Conservation (phyloP, 2,113 vertebrate genomes). For the Pangasianodon hypophthalmus region DNA sequence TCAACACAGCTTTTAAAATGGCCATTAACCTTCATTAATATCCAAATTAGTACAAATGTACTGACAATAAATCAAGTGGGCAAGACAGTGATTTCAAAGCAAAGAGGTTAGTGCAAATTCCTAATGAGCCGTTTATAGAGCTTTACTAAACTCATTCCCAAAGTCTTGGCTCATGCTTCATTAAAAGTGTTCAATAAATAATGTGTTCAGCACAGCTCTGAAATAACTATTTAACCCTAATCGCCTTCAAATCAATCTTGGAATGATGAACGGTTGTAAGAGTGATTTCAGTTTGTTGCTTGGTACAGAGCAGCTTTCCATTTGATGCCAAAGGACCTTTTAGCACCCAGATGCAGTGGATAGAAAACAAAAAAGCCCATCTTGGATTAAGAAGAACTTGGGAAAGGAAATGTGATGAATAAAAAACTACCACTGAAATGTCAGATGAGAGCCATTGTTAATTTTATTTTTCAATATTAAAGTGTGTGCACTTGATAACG, state of each 20-base stretch:
- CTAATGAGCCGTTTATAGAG: constrained; percentile 16
- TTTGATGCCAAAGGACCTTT: constrained; percentile 3
- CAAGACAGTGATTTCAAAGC: constrained; percentile 15
- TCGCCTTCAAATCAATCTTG: constrained; percentile 52
- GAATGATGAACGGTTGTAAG: constrained; percentile 41
- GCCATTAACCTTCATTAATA: neutral
- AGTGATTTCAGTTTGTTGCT: constrained; percentile 7
- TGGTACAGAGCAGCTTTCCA: constrained; percentile 6
- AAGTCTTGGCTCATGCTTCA: constrained; percentile 37
- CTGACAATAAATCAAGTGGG: constrained; percentile 15
- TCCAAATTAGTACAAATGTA: constrained; percentile 13
- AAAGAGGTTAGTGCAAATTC: constrained; percentile 18
- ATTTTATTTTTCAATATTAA: neutral
- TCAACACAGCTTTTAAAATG: neutral
- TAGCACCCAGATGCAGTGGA: neutral
- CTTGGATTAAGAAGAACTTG: neutral
- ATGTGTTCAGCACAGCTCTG: constrained; percentile 50
- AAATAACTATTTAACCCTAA: constrained; percentile 58
- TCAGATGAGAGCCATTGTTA: neutral
- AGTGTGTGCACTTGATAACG: neutral
- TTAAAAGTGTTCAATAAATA: constrained; percentile 57
- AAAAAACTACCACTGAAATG: neutral
- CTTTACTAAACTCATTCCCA: constrained; percentile 31
- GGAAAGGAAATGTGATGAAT: neutral
- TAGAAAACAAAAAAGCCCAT: constrained; percentile 30